Percentiles rank a stretch among this genome's conserved stretches.
Conservation (phyloP, 2,888 invertebrate genomes). For the Leuctra nigra region DNA sequence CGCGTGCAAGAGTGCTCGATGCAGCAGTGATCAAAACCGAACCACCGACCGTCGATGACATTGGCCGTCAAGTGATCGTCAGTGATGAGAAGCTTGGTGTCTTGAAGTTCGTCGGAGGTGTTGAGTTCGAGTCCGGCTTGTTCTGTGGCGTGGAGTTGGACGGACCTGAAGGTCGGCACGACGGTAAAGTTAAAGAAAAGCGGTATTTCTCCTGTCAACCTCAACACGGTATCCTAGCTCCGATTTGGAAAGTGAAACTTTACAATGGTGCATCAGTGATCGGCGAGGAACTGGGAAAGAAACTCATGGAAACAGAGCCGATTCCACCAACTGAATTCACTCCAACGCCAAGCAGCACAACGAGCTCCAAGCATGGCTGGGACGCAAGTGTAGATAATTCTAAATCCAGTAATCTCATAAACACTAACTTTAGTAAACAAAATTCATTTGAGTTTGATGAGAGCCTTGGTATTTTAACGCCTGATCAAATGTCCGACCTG, state of each 20-base stretch:
- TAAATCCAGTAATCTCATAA: too few relatives aligned
- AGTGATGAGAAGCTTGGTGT: slow-evolving; percentile 45
- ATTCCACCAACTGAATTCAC: too few relatives aligned
- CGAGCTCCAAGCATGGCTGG: slow-evolving; percentile 15
- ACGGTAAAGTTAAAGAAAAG: slow-evolving; percentile 54
- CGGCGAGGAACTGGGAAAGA: slow-evolving; percentile 20
- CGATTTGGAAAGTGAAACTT: slow-evolving; percentile 46
- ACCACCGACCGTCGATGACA: slow-evolving; percentile 27
- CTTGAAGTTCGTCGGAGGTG: slow-evolving; percentile 50
- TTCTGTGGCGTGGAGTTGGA: slow-evolving; percentile 61
- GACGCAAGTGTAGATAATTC: slow-evolving; percentile 30
- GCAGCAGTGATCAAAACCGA: too few relatives aligned
- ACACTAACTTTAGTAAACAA: too few relatives aligned
- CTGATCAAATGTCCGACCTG: slow-evolving; percentile 53
- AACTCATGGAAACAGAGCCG: too few relatives aligned
- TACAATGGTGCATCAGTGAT: background rate
- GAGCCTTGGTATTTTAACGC: slow-evolving; percentile 78
- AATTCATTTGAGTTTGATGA: slow-evolving; percentile 76
- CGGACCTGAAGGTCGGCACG: slow-evolving; percentile 40
- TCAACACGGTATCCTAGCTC: slow-evolving; percentile 56
- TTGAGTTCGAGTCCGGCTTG: slow-evolving; percentile 47
- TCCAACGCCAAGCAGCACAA: slow-evolving; percentile 17
- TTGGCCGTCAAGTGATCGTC: slow-evolving; percentile 42
- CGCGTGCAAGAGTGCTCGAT: too few relatives aligned
- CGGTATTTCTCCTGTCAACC: slow-evolving; percentile 55